Evolutionary conservation across 1,140 invertebrate genomes (phyloP), one percentile per base, ranked within the genome.

Genomic region (Drosophila nigromelanica): DNA sequence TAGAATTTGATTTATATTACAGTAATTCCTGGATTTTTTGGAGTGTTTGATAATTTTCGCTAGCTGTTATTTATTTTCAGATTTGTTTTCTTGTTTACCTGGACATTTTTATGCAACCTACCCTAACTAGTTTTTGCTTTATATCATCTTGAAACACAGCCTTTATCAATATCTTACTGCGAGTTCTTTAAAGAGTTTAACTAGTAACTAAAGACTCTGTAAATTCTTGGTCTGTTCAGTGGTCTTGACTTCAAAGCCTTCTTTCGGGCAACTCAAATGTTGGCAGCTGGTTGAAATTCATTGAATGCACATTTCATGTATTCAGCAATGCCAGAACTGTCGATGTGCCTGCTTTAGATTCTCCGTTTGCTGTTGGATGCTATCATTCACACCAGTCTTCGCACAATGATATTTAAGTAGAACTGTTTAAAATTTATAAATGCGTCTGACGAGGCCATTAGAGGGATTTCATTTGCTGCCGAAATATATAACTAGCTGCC

Each of bases 361-460:
- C 21, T 24, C 15, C 45, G 4, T 7, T 24, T 4, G 18, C 18
- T 47, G 15, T 12, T 24, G 47, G 18, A 18, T 56, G 54, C 42
- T 67, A 54, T 55, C 61, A 45, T 56, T 45, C 52, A 56, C 61
- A 62, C 33, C 48, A n/a, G 35, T 42, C 51, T 48, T 45, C 52
- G 48, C 52, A 62, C 33, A 55, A 27, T 48, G 51, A 42, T 40
- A 10, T 43, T 61, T 45, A 63, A 66, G 58, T 47, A 40, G 24
- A 56, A 18, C 76, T 86, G 81, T 80, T 86, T 81, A 80, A 86
- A 86, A 86, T 86, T 73, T 86, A 86, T 86, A 86, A 81, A 85
- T 85, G 61, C 79, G 58, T 30, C 59, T 35, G 37, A 37, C 62
- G 39, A 50, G 62, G 67, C 80, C 80, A 83, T 83, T 83, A 66